A percentile compares a stretch with the other conserved stretches of the same genome.
Evolutionary conservation across 2,888 invertebrate species (phyloP).

Genomic region (Coleophora deauratella): DNA sequence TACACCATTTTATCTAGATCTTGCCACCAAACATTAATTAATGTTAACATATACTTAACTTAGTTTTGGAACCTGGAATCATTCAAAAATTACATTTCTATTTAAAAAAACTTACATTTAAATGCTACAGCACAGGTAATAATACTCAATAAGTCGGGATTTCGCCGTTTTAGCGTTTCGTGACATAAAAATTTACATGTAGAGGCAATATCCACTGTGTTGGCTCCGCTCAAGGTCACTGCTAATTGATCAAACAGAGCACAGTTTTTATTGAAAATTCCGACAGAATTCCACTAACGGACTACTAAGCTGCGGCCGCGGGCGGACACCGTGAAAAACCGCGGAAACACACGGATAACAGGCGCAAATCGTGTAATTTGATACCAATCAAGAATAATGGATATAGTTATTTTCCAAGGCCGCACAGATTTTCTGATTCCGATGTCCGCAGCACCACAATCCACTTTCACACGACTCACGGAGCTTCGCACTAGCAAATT

Average conservation of each 20-base stretch:
- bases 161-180: neutral
- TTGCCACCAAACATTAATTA: too few species aligned
- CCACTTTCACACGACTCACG: slow-evolving; percentile 59
- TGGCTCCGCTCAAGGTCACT: slow-evolving; percentile 2
- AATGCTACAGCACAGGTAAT: neutral
- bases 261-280: too few species aligned
- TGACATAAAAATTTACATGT: neutral
- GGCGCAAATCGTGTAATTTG: slow-evolving; percentile 22
- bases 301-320: too few species aligned
- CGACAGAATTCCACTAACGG: too few species aligned
- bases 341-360: neutral
- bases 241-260: neutral
- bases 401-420: slow-evolving; percentile 33
- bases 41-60: too few species aligned
- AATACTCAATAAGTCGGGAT: neutral
- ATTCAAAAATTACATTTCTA: too few species aligned
- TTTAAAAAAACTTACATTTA: neutral
- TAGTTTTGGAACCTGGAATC: too few species aligned
- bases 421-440: slow-evolving; percentile 17
- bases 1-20: too few species aligned
- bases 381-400: slow-evolving; percentile 21
- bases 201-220: too few species aligned
- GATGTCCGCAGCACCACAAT: too few species aligned
- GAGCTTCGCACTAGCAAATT: slow-evolving; percentile 51
- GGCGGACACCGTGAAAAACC: too few species aligned